These are phyloP conservation scores for Luehdorfia chinensis DNA, from an alignment of 1,140 invertebrate genomes.

Conservation along the genomic window DNA sequence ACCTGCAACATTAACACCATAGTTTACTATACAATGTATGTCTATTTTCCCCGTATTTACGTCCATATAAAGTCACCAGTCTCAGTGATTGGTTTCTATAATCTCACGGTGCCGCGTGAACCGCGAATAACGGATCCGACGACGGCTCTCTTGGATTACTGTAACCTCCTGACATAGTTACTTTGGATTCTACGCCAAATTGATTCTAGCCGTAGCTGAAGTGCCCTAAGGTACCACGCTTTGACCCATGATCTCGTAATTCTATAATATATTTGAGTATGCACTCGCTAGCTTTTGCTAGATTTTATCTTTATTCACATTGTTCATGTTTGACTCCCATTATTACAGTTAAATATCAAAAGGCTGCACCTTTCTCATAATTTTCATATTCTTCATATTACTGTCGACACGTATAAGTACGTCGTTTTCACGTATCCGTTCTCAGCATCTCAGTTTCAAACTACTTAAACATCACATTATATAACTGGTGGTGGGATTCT, in stretches of 20 bases:
- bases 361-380: too few species aligned
- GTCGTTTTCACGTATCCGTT: too few species aligned
- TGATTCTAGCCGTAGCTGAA: constrained; percentile 39
- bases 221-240: constrained; percentile 22
- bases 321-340: too few species aligned
- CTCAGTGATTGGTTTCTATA: constrained; percentile 55
- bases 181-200: constrained; percentile 49
- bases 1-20: background rate
- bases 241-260: constrained; percentile 20
- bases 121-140: constrained; percentile 46
- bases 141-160: constrained; percentile 43
- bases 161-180: constrained; percentile 67
- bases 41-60: constrained; percentile 37
- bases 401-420: too few species aligned
- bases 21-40: background rate
- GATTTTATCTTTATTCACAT: too few species aligned
- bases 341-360: too few species aligned
- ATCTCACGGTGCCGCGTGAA: constrained; percentile 60
- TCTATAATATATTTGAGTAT: background rate
- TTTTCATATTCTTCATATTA: too few species aligned
- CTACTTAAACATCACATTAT: too few species aligned
- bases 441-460: too few species aligned
- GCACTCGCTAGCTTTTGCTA: background rate
- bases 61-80: constrained; percentile 52
- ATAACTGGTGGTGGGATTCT: too few species aligned